Base-by-base conservation (phyloP, 1,140 invertebrate species). In the Meloidogyne exigua region DNA sequence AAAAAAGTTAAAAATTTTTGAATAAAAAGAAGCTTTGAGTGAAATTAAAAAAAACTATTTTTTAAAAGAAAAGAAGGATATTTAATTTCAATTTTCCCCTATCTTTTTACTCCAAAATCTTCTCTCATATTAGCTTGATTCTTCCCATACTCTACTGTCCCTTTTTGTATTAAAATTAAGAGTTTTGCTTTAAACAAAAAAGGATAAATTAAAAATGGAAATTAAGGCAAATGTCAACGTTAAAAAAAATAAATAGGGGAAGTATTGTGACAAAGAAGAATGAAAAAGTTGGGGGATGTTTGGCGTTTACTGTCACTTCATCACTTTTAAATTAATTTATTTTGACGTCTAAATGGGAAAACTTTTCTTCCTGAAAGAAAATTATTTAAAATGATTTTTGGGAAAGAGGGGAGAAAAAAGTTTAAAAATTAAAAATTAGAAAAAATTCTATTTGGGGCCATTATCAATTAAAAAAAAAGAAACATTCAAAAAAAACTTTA, bases 191-290 rank as follows among this genome's bases (percentile, higher is more conserved):
- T 10, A 21, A 21, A 11, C 11, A 39, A 39, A 49, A 49, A 23
- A 32, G 15, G 25, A 70, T 13, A 70, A 70, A 70, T 70, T 70
- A 70, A 62, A 70, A 70, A 70, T 70, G 68, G 68, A 70, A 70
- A 70, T 70, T 44, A 36, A 70, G 28, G 62, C 68, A 23, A 39
- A 62, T 18, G 68, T 57, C 44, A 70, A 32, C 49, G 68, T 39
- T 10, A 69, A 69, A 69, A 69, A 69, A 28, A 68, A 32, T 15
- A 62, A 39, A 12, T 18, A 23, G n/a, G 12, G 68, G 32, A 70
- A 25, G 36, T 18, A 68, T 32, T 68, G 66, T 28, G 66, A 7
- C 36, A 39, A 21, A 44, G 25, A 44, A 23, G 25, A 39, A 32
- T 32, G 2, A 32, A 32, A 32, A 68, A 10, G 9, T 11, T 10